Evolutionary conservation across 2,797 vertebrate genomes (phyloP).

Genomic region (Crenuchus spilurus): DNA sequence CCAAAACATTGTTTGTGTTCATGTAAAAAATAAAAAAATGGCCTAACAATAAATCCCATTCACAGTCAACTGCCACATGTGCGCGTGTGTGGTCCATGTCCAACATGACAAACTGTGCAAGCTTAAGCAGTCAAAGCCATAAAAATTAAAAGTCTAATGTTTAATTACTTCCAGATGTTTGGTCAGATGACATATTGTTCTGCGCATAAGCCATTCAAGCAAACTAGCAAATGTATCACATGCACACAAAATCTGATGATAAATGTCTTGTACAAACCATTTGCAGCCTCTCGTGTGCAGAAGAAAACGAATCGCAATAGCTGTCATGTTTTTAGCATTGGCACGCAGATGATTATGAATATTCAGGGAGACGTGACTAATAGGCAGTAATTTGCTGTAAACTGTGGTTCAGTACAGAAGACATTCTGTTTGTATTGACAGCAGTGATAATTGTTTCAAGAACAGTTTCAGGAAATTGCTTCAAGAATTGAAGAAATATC

Average conservation of each 20-base stretch:
- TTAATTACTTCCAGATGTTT: neutral
- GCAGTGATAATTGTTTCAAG: too few relatives aligned
- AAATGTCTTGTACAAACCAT: neutral
- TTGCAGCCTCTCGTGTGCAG: neutral
- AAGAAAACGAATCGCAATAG: neutral
- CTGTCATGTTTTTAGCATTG: neutral
- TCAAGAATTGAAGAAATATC: neutral
- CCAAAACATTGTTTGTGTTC: too few relatives aligned
- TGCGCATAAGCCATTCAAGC: neutral
- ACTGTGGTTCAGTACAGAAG: neutral
- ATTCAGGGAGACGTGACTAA: neutral
- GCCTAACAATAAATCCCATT: too few relatives aligned
- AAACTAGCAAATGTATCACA: neutral
- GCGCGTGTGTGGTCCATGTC: neutral
- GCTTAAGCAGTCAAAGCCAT: neutral
- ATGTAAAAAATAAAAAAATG: too few relatives aligned
- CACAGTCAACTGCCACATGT: neutral
- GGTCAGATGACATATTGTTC: neutral
- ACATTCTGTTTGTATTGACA: neutral
- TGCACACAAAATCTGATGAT: neutral
- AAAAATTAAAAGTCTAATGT: neutral
- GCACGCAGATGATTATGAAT: too few relatives aligned
- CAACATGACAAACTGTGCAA: neutral
- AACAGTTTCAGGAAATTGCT: neutral
- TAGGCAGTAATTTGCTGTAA: neutral